Percentiles rank a stretch among this genome's conserved stretches.
Conservation (phyloP, 2,797 vertebrate species). For the Microchirus variegatus region DNA sequence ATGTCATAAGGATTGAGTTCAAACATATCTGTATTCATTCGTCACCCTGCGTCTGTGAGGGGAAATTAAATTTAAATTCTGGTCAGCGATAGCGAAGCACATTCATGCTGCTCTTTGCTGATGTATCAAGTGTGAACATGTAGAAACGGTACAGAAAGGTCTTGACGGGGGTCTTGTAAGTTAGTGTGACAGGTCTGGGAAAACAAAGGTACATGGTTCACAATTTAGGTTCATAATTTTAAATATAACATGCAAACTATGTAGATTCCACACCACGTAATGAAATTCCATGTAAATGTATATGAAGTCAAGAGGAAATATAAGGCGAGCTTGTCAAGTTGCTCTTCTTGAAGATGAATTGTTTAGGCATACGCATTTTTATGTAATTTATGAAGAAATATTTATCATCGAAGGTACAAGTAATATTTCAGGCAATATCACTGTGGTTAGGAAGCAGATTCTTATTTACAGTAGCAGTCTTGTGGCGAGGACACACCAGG, state of each 20-base stretch:
- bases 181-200: not conserved
- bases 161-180: no score
- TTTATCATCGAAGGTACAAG: slow-evolving; percentile 4
- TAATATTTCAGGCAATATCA: slow-evolving; percentile 16
- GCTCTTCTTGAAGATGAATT: not conserved
- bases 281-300: no score
- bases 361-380: not conserved
- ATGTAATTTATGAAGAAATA: not conserved
- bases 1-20: no score
- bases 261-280: no score
- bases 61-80: not conserved
- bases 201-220: no score
- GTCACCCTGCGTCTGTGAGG: not conserved
- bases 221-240: no score
- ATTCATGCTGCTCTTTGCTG: not conserved
- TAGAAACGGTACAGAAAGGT: not conserved
- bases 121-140: not conserved
- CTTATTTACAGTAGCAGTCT: slow-evolving; percentile 57
- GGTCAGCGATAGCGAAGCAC: no score
- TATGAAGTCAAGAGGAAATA: no score
- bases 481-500: slow-evolving; percentile 50
- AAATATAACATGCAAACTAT: no score
- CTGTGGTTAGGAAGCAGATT: slow-evolving; percentile 23
- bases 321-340: not conserved
- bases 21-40: not conserved